These are phyloP conservation scores for Hipposideros larvatus DNA, from an alignment of 2,797 vertebrate species.

Conservation along the genomic window DNA sequence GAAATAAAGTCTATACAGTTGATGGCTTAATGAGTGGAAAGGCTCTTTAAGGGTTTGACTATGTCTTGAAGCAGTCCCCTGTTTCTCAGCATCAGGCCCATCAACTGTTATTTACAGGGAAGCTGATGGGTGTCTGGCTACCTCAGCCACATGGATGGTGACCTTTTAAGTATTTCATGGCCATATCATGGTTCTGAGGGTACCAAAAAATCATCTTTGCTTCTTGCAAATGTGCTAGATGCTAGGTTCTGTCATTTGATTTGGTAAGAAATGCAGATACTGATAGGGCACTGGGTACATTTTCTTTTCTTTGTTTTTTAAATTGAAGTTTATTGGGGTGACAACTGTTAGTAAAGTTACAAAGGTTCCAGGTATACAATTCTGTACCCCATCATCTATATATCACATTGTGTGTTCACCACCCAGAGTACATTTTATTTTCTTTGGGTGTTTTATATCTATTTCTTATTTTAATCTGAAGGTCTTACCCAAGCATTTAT, in stretches of 20 bases:
- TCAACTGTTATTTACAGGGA: neutral
- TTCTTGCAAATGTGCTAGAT: neutral
- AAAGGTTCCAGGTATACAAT: too few species aligned
- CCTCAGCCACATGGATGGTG: neutral
- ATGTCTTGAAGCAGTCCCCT: neutral
- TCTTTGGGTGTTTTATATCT: neutral
- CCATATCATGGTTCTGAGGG: neutral
- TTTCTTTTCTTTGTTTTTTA: neutral
- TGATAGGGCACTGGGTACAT: neutral
- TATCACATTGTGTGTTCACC: too few species aligned
- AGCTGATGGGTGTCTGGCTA: neutral
- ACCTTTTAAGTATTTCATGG: neutral
- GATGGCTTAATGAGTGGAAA: neutral
- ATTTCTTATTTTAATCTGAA: neutral
- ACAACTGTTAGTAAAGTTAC: too few species aligned
- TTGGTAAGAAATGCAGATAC: neutral
- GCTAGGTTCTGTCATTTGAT: neutral
- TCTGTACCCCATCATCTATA: too few species aligned
- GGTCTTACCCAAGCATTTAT: conserved; percentile 12
- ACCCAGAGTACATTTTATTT: neutral
- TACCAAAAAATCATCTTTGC: neutral
- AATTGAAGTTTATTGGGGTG: too few species aligned
- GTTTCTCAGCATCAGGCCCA: neutral
- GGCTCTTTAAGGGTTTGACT: neutral
- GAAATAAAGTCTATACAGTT: neutral